phyloP scores from a whole-genome alignment of 2,797 vertebrate genomes.

The Nannoperca obscura region DNA sequence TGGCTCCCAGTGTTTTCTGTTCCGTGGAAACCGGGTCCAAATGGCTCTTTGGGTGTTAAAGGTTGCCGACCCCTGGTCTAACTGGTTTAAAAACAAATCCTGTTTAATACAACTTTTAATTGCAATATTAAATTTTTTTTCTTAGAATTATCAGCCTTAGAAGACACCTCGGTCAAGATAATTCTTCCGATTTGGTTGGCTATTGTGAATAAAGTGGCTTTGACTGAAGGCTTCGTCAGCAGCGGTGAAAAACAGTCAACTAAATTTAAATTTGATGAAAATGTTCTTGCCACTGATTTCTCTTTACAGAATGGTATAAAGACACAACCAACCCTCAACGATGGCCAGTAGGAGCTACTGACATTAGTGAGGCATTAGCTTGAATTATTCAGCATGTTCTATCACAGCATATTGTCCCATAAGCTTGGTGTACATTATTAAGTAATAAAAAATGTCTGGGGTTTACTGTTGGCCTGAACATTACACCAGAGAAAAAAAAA shows the following conservation, averaged over 20 bases:
- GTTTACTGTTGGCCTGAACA: slow-evolving; percentile 41
- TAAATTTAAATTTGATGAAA: slow-evolving; percentile 30
- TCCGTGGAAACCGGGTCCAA: too few relatives aligned
- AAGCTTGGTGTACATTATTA: slow-evolving; percentile 60
- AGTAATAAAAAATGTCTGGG: slow-evolving; percentile 52
- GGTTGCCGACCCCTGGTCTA: background rate
- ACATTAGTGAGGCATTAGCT: slow-evolving; percentile 54
- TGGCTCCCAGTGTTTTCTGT: too few relatives aligned
- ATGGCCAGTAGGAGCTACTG: slow-evolving; percentile 35
- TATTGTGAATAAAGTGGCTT: background rate
- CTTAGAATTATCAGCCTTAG: background rate
- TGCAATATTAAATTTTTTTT: background rate
- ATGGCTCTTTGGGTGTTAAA: too few relatives aligned
- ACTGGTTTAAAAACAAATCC: background rate
- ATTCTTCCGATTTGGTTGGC: background rate
- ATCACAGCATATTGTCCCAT: slow-evolving; percentile 53
- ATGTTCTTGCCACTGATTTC: slow-evolving; percentile 11
- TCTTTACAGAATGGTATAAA: slow-evolving; percentile 41
- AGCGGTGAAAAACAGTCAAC: slow-evolving; percentile 14
- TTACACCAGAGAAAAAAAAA: slow-evolving; percentile 27
- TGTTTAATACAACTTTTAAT: background rate
- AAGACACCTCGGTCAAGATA: background rate
- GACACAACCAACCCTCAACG: slow-evolving; percentile 31
- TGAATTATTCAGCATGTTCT: slow-evolving; percentile 75
- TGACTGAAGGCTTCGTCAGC: slow-evolving; percentile 2